A percentile compares a stretch with the other conserved stretches of the same genome.
phyloP scores from a whole-genome alignment of 1,140 invertebrate genomes.

The Drosophila arawakana region DNA sequence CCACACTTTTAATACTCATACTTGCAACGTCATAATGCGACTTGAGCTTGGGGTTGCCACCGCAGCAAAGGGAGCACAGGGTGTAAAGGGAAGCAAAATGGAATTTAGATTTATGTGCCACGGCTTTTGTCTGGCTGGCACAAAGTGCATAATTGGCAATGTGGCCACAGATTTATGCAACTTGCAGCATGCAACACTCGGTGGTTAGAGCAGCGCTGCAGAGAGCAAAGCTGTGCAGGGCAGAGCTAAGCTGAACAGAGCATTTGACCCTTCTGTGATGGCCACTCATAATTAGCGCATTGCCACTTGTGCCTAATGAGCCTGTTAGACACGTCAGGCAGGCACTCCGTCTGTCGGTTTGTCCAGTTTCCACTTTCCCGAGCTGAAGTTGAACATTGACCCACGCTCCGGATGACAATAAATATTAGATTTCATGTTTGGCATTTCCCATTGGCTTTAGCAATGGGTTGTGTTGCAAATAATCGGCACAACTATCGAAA shows the following conservation, averaged over 20 bases:
- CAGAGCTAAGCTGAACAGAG: neutral
- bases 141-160: conserved; percentile 81
- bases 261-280: conserved; percentile 34
- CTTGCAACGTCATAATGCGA: conserved; percentile 69
- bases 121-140: conserved; percentile 48
- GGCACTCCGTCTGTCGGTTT: neutral
- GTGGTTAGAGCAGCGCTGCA: too few species aligned
- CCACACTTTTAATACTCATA: conserved; percentile 13
- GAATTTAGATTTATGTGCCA: conserved; percentile 66
- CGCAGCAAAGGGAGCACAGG: conserved; percentile 6
- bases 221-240: conserved; percentile 6
- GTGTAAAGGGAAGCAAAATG: neutral
- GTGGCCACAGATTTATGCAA: conserved; percentile 66
- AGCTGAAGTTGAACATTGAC: neutral
- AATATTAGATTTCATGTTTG: conserved; percentile 64
- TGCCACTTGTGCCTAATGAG: conserved; percentile 81
- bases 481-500: too few species aligned
- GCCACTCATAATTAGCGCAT: conserved; percentile 77
- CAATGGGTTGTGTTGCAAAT: too few species aligned
- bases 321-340: conserved; percentile 73
- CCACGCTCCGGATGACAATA: conserved; percentile 60
- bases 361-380: neutral
- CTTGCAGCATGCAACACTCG: too few species aligned
- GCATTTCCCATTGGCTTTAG: too few species aligned
- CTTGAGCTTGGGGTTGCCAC: conserved; percentile 46